A percentile compares a stretch with the other conserved stretches of the same genome.
Evolutionary conservation across 2,113 vertebrate genomes (phyloP).

Genomic region (Bambusicola thoracicus): DNA sequence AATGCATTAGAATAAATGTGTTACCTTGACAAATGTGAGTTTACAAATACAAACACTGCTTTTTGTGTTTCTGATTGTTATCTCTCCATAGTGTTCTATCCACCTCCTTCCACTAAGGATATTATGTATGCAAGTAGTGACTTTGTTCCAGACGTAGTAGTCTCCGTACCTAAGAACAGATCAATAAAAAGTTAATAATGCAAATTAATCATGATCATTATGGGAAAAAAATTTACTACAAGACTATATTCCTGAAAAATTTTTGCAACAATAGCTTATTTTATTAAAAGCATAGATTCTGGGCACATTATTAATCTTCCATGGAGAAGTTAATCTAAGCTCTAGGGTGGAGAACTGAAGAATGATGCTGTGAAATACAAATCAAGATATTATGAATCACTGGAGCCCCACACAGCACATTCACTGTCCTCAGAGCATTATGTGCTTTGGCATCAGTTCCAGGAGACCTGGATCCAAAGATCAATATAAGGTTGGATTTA

Average conservation of each 20-base stretch:
- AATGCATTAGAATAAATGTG: not conserved
- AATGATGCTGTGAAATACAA: not conserved
- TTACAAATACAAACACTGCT: constrained; percentile 95
- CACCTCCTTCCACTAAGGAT: constrained; percentile 96
- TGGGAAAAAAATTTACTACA: not conserved
- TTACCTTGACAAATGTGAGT: constrained; percentile 97
- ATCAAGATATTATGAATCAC: not conserved
- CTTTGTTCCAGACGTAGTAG: constrained; percentile 98
- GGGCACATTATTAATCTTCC: not conserved
- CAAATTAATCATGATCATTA: not conserved
- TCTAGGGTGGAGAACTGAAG: not conserved
- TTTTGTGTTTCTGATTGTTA: constrained; percentile 95
- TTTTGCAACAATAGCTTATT: not conserved
- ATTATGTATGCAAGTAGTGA: constrained; percentile 98
- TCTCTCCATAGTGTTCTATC: constrained; percentile 99
- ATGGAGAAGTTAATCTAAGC: not conserved
- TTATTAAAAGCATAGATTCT: not conserved
- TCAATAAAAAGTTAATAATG: constrained; percentile 53
- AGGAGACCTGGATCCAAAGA: not conserved
- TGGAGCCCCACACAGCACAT: not conserved
- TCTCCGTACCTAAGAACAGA: constrained; percentile 87
- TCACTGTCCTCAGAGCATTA: not conserved
- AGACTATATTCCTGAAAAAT: not conserved
- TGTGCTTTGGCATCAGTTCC: not conserved
- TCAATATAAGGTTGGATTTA: not conserved